Percentiles rank a stretch among this genome's conserved stretches.
Conservation (phyloP, 2,113 vertebrate species). For the Ahaetulla prasina region DNA sequence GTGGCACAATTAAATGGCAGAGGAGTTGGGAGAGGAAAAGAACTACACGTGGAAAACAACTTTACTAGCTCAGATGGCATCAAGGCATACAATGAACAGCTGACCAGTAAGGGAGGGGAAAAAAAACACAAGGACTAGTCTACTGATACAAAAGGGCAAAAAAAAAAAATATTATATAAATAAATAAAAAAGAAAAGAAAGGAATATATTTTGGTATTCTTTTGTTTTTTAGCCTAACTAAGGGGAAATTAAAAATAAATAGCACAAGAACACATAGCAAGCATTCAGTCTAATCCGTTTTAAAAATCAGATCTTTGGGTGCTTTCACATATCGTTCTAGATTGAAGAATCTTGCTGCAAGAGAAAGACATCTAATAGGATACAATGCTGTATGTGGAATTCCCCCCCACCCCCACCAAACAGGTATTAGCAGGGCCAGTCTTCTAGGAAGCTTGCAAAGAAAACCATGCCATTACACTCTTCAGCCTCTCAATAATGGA, state of each 20-base stretch:
- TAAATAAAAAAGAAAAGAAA: neutral
- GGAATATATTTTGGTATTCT: neutral
- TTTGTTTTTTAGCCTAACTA: neutral
- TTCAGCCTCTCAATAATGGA: neutral
- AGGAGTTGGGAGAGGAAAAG: constrained; percentile 45
- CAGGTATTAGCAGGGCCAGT: neutral
- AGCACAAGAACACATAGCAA: accelerated
- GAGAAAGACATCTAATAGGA: neutral
- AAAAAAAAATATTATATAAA: too few relatives aligned
- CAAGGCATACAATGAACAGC: constrained; percentile 50
- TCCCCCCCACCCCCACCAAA: too few relatives aligned
- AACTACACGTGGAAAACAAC: constrained; percentile 65
- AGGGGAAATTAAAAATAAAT: neutral
- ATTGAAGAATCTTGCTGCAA: neutral
- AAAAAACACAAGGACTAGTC: constrained; percentile 54
- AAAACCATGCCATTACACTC: neutral
- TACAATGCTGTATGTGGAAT: neutral
- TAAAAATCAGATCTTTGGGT: neutral
- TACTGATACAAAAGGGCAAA: constrained; percentile 39
- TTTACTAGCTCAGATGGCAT: constrained; percentile 59
- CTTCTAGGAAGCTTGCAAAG: neutral
- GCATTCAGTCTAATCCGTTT: neutral
- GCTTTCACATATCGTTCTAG: neutral
- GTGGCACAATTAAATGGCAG: constrained; percentile 45
- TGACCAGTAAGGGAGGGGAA: constrained; percentile 35